phyloP scores from a whole-genome alignment of 1,140 invertebrate genomes.

The Homarus americanus region DNA sequence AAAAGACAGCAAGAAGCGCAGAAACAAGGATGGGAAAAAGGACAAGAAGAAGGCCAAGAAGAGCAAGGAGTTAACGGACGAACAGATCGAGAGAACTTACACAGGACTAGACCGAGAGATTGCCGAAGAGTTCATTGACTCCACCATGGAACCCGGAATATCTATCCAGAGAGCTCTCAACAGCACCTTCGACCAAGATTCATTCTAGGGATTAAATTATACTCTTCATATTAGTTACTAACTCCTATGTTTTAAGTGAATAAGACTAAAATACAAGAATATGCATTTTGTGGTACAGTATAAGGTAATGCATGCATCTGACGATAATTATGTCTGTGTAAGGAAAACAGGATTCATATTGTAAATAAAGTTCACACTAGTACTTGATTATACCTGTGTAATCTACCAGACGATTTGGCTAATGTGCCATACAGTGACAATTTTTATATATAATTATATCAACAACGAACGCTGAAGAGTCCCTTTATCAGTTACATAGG shows the following conservation, averaged over 20 bases:
- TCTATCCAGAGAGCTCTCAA: constrained; percentile 56
- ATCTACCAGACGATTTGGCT: too few relatives aligned
- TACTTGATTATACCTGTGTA: too few relatives aligned
- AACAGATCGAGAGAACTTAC: constrained; percentile 81
- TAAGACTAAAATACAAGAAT: neutral
- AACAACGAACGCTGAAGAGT: neutral
- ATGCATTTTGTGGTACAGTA: neutral
- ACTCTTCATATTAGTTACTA: neutral
- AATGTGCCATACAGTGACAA: neutral
- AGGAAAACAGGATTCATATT: neutral
- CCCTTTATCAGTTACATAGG: neutral
- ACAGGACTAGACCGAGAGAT: constrained; percentile 83
- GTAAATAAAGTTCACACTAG: neutral
- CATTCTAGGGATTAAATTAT: constrained; percentile 21
- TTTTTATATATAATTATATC: neutral
- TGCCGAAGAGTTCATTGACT: constrained; percentile 83
- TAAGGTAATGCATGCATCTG: neutral
- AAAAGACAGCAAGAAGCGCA: constrained; percentile 29
- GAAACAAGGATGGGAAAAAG: constrained; percentile 31
- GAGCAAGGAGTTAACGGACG: constrained; percentile 75
- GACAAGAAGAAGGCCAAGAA: constrained; percentile 49
- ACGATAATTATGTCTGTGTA: neutral
- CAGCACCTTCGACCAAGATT: constrained; percentile 54
- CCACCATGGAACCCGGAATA: constrained; percentile 79
- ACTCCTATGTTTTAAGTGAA: neutral